Conservation (phyloP, 37 sponge, comb jelly and placozoan genomes). For the Aphrocallistes beatrix region DNA sequence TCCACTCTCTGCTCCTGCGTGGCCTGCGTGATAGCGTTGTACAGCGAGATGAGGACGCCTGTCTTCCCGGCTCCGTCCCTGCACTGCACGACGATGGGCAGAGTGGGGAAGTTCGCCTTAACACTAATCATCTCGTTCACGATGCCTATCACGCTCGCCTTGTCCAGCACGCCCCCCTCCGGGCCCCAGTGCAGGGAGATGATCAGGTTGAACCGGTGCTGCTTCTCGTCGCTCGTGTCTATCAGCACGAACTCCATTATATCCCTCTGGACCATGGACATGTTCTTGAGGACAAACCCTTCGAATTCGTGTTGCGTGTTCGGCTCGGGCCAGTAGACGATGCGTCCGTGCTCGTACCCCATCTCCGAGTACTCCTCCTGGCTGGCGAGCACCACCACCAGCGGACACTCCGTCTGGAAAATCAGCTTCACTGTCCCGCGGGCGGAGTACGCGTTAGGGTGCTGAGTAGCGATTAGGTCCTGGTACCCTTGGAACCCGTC, state of each 20-base stretch:
- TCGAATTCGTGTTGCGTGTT: slow-evolving; percentile 2
- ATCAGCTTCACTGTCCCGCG: not conserved
- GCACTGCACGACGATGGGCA: not conserved
- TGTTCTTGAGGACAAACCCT: not conserved
- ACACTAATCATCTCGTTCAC: not conserved
- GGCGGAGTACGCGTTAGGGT: not conserved
- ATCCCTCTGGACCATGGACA: not conserved
- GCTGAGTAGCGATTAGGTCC: not conserved
- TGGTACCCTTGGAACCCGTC: slow-evolving; percentile 2
- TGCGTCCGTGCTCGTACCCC: slow-evolving; percentile 1
- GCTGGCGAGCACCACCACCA: not conserved
- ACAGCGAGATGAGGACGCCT: not conserved
- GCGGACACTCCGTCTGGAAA: slow-evolving; percentile 11
- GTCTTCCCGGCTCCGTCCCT: not conserved
- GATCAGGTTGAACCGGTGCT: not conserved
- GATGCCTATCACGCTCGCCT: not conserved
- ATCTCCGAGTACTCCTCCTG: not conserved
- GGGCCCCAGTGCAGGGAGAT: not conserved
- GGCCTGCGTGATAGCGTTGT: not conserved
- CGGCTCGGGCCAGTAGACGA: not conserved
- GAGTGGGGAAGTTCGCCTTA: not conserved
- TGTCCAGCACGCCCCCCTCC: not conserved
- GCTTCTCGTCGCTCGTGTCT: not conserved
- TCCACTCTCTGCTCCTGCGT: not conserved
- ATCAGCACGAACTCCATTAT: not conserved